Evolutionary conservation across 2,888 invertebrate genomes (phyloP).

Genomic region (Chaetogeoica ovagalla): DNA sequence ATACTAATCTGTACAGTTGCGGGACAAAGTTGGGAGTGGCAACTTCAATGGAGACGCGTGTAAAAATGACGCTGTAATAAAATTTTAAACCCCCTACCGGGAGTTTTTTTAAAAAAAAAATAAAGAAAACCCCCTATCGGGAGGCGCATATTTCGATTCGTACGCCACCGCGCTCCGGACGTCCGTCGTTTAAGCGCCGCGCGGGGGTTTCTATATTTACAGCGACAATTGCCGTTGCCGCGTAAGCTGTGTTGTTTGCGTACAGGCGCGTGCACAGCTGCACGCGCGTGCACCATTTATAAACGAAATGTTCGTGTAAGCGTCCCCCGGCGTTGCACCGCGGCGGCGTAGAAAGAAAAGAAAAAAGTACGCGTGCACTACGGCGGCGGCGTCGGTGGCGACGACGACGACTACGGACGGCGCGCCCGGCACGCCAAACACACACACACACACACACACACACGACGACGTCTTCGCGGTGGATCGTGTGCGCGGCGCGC

Average conservation of each 20-base stretch:
- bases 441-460: background rate
- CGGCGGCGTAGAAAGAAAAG: background rate
- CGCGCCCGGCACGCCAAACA: conserved; percentile 4
- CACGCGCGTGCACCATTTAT: background rate
- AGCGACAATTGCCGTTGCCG: background rate
- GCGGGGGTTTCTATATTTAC: background rate
- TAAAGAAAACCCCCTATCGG: too few relatives aligned
- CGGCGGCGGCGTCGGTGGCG: conserved; percentile 8
- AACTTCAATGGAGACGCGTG: too few relatives aligned
- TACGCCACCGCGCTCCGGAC: background rate
- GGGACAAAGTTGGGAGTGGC: too few relatives aligned
- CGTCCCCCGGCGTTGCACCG: conserved; percentile 9
- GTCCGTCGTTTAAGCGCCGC: background rate
- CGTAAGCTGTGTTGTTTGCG: too few relatives aligned
- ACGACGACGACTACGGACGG: background rate
- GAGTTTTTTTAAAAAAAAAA: too few relatives aligned
- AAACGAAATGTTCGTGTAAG: background rate
- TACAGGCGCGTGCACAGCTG: background rate
- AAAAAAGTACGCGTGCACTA: conserved; percentile 3
- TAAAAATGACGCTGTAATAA: too few relatives aligned
- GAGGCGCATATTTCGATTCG: background rate
- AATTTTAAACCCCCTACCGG: too few relatives aligned
- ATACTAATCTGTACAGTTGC: too few relatives aligned
- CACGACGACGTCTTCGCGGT: conserved; percentile 18
- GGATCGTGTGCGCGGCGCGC: conserved; percentile 20